These are phyloP conservation scores for Drosophila paramelanica DNA, from an alignment of 2,888 invertebrate genomes.

Conservation along the genomic window DNA sequence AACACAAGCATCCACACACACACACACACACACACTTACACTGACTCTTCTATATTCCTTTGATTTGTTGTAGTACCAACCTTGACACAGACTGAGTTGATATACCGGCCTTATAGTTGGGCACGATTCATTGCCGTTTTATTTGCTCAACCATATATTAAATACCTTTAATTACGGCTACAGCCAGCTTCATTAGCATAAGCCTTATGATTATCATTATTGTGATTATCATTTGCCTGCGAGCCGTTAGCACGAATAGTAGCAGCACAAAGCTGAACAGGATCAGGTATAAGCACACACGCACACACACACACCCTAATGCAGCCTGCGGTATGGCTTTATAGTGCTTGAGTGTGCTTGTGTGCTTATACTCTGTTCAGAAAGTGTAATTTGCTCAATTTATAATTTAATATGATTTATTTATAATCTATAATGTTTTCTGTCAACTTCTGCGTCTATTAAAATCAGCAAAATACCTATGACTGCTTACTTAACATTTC, in stretches of 20 bases:
- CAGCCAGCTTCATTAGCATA: slow-evolving; percentile 15
- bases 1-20: slow-evolving; percentile 6
- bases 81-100: slow-evolving; percentile 29
- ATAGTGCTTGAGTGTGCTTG: neutral
- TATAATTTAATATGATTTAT: too few relatives aligned
- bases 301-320: neutral
- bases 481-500: too few relatives aligned
- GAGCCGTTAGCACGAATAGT: slow-evolving; percentile 2
- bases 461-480: too few relatives aligned
- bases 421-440: too few relatives aligned
- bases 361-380: neutral
- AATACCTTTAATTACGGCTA: slow-evolving; percentile 37
- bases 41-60: neutral
- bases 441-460: too few relatives aligned
- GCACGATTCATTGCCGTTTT: slow-evolving; percentile 7
- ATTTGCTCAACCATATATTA: slow-evolving; percentile 28
- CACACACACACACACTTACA: neutral
- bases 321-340: neutral
- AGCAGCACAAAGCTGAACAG: slow-evolving; percentile 11
- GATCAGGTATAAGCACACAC: neutral
- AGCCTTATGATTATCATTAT: slow-evolving; percentile 2
- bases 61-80: slow-evolving; percentile 18
- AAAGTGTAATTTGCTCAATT: neutral
- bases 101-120: slow-evolving; percentile 7
- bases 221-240: neutral